A percentile compares a stretch with the other conserved stretches of the same genome.
phyloP scores from a whole-genome alignment of 2,888 invertebrate species.

The Psococerastis gibbosa region DNA sequence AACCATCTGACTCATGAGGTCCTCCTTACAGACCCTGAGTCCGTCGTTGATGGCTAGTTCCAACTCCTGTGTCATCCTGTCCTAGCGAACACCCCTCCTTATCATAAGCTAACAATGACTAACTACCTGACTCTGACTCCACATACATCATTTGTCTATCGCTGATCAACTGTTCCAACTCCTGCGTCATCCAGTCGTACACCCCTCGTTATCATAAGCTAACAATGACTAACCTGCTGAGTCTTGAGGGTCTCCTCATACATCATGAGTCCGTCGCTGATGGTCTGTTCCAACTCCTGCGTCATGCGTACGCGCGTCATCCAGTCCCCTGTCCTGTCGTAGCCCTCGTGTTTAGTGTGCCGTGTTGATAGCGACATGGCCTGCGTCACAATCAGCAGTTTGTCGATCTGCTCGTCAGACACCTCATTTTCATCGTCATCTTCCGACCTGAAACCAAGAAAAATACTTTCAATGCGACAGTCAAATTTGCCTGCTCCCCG shows the following conservation, averaged over 20 bases:
- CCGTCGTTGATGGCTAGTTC: constrained; percentile 94
- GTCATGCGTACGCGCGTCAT: constrained; percentile 82
- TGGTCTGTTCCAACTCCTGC: constrained; percentile 83
- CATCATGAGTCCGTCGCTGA: constrained; percentile 89
- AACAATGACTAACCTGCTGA: constrained; percentile 26
- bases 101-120: too few species aligned
- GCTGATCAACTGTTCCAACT: too few species aligned
- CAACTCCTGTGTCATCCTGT: constrained; percentile 87
- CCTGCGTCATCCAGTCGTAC: too few species aligned
- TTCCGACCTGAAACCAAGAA: constrained; percentile 45
- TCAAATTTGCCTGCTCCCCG: too few species aligned
- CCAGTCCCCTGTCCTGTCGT: constrained; percentile 82
- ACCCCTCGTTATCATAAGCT: too few species aligned
- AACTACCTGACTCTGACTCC: too few species aligned
- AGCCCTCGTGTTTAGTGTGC: constrained; percentile 64
- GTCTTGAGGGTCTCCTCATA: constrained; percentile 93
- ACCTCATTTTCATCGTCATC: constrained; percentile 74
- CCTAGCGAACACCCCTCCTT: too few species aligned
- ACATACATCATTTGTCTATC: too few species aligned
- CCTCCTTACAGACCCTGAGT: constrained; percentile 89
- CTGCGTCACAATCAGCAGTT: constrained; percentile 89
- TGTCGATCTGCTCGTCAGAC: constrained; percentile 81
- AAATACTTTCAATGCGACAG: too few species aligned
- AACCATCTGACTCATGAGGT: constrained; percentile 55
- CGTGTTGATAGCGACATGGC: constrained; percentile 29